Base-by-base conservation (phyloP, 2,113 vertebrate genomes). In the Megaptera novaeangliae region DNA sequence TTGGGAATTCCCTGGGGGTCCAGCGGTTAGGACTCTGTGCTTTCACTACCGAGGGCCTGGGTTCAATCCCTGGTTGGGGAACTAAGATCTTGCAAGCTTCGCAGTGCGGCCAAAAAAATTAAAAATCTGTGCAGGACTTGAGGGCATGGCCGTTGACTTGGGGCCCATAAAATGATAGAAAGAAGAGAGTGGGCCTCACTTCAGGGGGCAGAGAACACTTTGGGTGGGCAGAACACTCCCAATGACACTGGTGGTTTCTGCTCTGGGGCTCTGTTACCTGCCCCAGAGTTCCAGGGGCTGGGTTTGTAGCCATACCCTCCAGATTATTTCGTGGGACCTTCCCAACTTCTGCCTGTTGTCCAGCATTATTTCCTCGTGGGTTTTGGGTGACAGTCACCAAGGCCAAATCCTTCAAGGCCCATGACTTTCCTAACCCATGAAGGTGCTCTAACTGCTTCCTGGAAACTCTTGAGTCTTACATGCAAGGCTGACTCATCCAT, bases 231-330 rank as follows among this genome's bases (percentile, higher is more conserved):
- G 8, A 55, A 20, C 8, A 6, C 41, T 27, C 57, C 34, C 6
- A 46, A 25, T 41, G 34, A 61, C 88, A 15, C 23, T 3, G 55
- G 36, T 0, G 0, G 49, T 31, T 74, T 46, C 64, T 2, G 3
- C 44, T 9, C 44, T 4, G 14, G 2, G 36, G 6, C 21, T 18
- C 31, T 44, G 59, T 12, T 15, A 6, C 52, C 36, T 20, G 52
- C 39, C 41, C 7, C 0, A 2, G 77, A 11, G 8, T 6, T 59
- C 44, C 1, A 3, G 46, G 85, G 21, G 8, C 12, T 25, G 55
- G 44, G 44, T 34, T 6, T 1, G 52, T 5, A 59, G 69, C 15
- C 41, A 2, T 75, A 55, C n/a, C 20, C 27, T 20, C 25, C 31
- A 7, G 85, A 36, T 27, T 7, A 14, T 12, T 39, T 18, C 10